Conservation (phyloP, 2,888 invertebrate species). For the Gasteruption jaculator region DNA sequence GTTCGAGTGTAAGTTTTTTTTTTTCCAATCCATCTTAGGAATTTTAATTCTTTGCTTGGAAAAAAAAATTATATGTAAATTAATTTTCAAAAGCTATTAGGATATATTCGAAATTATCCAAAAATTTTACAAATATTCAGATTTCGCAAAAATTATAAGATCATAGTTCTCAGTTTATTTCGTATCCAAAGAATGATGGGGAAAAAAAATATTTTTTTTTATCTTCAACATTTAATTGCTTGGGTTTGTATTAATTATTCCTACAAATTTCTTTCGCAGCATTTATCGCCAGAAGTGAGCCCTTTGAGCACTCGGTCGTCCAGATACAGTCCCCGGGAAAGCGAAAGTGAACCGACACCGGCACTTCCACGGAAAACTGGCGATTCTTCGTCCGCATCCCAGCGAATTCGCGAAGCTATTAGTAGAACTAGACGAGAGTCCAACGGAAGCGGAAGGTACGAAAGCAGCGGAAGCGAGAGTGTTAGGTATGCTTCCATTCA, state of each 20-base stretch:
- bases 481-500: conserved; percentile 35
- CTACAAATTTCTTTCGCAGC: conserved; percentile 32
- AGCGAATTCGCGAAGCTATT: conserved; percentile 47
- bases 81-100: background rate
- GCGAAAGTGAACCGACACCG: conserved; percentile 49
- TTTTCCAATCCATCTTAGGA: background rate
- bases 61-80: background rate
- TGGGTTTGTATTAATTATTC: too few relatives aligned
- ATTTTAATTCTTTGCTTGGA: background rate
- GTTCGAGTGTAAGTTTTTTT: conserved; percentile 41
- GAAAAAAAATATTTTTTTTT: conserved; percentile 7
- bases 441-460: conserved; percentile 47
- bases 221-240: too few relatives aligned
- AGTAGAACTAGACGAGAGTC: conserved; percentile 48
- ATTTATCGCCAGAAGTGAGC: conserved; percentile 48
- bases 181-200: too few relatives aligned
- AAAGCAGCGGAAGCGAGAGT: conserved; percentile 49
- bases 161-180: too few relatives aligned
- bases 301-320: conserved; percentile 48
- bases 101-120: background rate
- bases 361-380: conserved; percentile 43
- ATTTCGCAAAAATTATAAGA: too few relatives aligned
- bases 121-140: conserved; percentile 4
- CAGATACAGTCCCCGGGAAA: conserved; percentile 48
- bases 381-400: conserved; percentile 46